These are phyloP conservation scores for Gadus chalcogrammus DNA, from an alignment of 2,113 vertebrate genomes.

Conservation along the genomic window DNA sequence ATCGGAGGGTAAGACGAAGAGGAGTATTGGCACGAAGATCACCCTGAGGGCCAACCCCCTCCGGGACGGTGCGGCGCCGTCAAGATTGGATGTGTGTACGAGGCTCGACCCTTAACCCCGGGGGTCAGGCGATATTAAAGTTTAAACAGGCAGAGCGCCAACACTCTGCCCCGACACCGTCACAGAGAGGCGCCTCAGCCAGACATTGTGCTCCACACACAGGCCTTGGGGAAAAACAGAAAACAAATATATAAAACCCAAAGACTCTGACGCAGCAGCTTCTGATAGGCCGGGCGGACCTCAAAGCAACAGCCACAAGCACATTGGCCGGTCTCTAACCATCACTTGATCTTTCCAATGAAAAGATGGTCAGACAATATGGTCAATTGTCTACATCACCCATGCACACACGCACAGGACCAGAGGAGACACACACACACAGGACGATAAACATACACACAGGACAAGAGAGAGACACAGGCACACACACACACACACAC, in stretches of 20 bases:
- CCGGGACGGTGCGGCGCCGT: conserved; percentile 23
- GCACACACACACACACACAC: conserved; percentile 46
- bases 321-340: no score
- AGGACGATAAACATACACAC: conserved; percentile 10
- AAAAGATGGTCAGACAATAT: no score
- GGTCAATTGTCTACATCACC: no score
- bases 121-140: conserved; percentile 52
- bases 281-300: no score
- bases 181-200: no score
- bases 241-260: no score
- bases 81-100: conserved; percentile 55
- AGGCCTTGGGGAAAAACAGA: not conserved
- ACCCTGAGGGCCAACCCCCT: not conserved
- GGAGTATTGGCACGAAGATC: not conserved
- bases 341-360: no score
- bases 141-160: conserved; percentile 44
- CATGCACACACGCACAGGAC: not conserved
- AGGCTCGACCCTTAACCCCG: conserved; percentile 37
- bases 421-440: conserved; percentile 7
- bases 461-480: conserved; percentile 48
- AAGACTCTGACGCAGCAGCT: no score
- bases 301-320: no score
- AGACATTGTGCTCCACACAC: not conserved
- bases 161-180: conserved; percentile 11
- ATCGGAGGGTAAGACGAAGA: no score